A percentile compares a stretch with the other conserved stretches of the same genome.
Conservation (phyloP, 2,888 invertebrate genomes). For the Leptarthrus brevirostris region DNA sequence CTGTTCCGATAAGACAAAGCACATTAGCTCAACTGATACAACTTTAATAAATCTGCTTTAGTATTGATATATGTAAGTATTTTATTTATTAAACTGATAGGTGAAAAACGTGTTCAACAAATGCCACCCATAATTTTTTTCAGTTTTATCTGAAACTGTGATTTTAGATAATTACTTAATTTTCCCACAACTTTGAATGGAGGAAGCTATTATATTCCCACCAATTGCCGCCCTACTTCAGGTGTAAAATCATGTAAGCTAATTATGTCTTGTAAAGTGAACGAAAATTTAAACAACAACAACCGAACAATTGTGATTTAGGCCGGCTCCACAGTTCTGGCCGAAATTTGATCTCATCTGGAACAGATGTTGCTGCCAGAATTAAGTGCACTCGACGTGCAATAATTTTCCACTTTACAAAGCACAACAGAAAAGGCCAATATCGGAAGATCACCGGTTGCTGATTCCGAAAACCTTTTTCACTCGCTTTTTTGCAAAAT, state of each 20-base stretch:
- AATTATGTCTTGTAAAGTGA: slow-evolving; percentile 2
- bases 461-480: slow-evolving; percentile 10
- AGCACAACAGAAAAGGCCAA: slow-evolving; percentile 22
- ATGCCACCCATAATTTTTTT: too few species aligned
- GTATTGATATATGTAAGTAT: too few species aligned
- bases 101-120: too few species aligned
- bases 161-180: too few species aligned
- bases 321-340: slow-evolving; percentile 4
- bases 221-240: slow-evolving; percentile 9
- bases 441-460: slow-evolving; percentile 7
- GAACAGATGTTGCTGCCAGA: slow-evolving; percentile 41
- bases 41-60: too few species aligned
- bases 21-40: too few species aligned
- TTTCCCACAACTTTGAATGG: too few species aligned
- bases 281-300: background rate
- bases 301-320: background rate
- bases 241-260: slow-evolving; percentile 25
- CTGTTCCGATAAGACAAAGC: too few species aligned
- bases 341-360: slow-evolving; percentile 41
- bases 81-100: too few species aligned
- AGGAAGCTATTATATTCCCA: slow-evolving; percentile 9
- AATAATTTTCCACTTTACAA: slow-evolving; percentile 44
- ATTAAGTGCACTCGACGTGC: slow-evolving; percentile 40
- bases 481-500: slow-evolving; percentile 28
- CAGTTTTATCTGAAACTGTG: too few species aligned